Evolutionary conservation across 2,888 invertebrate species (phyloP), one percentile per base, ranked within the genome.

Genomic region (Eupelmus urozonus): DNA sequence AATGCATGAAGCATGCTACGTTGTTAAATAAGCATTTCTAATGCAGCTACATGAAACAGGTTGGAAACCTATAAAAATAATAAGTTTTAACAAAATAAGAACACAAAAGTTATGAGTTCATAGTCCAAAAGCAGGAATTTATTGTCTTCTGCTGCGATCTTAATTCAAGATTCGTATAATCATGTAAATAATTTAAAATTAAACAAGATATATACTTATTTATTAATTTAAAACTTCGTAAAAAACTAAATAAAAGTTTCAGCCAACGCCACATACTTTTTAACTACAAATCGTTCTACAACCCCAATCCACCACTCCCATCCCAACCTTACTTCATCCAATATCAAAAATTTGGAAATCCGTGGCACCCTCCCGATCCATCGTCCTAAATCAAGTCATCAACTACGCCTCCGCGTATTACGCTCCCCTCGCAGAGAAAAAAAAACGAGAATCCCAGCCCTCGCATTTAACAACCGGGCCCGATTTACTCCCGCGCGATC

Each of bases 321-420:
- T 34, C 3, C 34, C 3, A 5, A 34, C 34, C 3, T 34, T 13
- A 13, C 2, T 9, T 16, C 45, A 45, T 16, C 34, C 34, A 16
- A 45, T 45, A 2, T 29, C n/a, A 29, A 70, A 49, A 29, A n/a
- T 18, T 23, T 16, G 27, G 62, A 71, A 59, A 51, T 18, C 13
- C 51, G 4, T 18, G n/a, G 2, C 45, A 45, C 13, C 34, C 20
- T 1, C 34, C n/a, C 45, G 42, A 16, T 29, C 55, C 7, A 49
- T 66, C 57, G 9, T 42, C 45, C 53, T 69, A 70, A 76, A 76
- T 76, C 69, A 76, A 76, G 69, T 70, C 63, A 70, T 76, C 76
- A 70, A 20, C 49, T 25, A 29, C 34, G 16, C 34, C 63, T 20
- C 18, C 23, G 13, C 11, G 45, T 45, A 59, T 45, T 45, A n/a